Base-by-base conservation (phyloP, 2,113 vertebrate species). In the Crocuta crocuta region DNA sequence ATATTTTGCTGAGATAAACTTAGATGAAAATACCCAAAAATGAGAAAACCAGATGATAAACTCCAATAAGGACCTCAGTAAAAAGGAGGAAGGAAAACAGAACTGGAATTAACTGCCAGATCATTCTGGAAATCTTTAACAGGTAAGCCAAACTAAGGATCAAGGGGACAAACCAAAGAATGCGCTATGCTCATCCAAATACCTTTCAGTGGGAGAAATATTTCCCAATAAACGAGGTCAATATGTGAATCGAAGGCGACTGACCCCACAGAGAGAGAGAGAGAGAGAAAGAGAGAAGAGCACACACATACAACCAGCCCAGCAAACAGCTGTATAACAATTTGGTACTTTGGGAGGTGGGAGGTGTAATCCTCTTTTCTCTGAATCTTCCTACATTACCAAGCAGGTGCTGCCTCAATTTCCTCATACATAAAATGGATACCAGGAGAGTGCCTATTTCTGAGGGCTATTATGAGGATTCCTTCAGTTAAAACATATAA, bases 91-190 rank as follows among this genome's bases (percentile, higher is more conserved):
- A n/a, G 6, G 58, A 65, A 92, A 87, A 83, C 0, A 1, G 68
- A 97, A 87, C 19, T 91, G 16, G 73, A 88, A 95, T 73, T 85
- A 89, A 94, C 95, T 66, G 80, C 43, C 53, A 76, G 61, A 82
- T 95, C 80, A 91, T 78, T 96, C 91, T 97, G 81, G 92, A 94
- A 93, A 98, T 97, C 43, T 95, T 96, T 96, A 97, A 97, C 94
- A 97, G 70, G 94, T 83, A 94, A 95, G n/a, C 80, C 92, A 55
- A 94, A 82, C 65, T 11, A 90, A 70, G 31, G 73, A 92, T 96
- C 90, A 96, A 86, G 74, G 48, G 61, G 94, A 79, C 91, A 97
- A 94, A 95, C 35, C 55, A 83, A 96, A 96, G 85, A 97, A 89
- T 53, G 7, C 7, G 66, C 61, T 83, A 81, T 88, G 58, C 35